phyloP scores from a whole-genome alignment of 2,888 invertebrate species.

The Rotaria sp. region DNA sequence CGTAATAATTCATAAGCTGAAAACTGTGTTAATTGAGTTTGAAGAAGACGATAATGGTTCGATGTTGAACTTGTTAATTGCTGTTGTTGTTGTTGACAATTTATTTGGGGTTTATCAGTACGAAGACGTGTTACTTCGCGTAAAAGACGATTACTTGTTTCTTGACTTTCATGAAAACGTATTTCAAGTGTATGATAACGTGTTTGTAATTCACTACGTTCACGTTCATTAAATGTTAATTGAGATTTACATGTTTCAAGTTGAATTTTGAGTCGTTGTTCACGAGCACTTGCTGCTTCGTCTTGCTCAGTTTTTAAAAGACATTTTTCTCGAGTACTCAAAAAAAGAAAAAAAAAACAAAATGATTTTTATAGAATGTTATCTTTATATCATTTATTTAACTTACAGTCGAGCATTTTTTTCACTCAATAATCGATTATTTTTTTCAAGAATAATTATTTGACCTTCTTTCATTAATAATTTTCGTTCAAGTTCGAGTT shows the following conservation, averaged over 20 bases:
- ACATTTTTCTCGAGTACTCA: not conserved
- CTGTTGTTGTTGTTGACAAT: not conserved
- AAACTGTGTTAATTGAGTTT: not conserved
- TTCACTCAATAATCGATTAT: not conserved
- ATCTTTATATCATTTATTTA: not conserved
- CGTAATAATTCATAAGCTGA: conserved; percentile 17
- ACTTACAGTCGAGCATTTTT: conserved; percentile 15
- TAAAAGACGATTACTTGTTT: conserved; percentile 15
- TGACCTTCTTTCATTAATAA: conserved; percentile 23
- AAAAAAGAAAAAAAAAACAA: no score
- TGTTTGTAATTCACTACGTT: conserved; percentile 23
- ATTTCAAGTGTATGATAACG: not conserved
- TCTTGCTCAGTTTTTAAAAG: conserved; percentile 11
- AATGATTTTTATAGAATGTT: no score
- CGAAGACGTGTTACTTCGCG: conserved; percentile 16
- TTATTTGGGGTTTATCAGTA: conserved; percentile 3
- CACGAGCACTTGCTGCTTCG: not conserved
- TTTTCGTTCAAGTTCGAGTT: not conserved
- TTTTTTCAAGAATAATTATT: not conserved
- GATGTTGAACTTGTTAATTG: not conserved
- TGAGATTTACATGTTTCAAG: conserved; percentile 11
- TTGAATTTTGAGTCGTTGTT: not conserved
- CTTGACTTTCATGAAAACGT: conserved; percentile 18
- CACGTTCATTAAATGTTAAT: conserved; percentile 8
- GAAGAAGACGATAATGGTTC: not conserved